phyloP scores from a whole-genome alignment of 2,113 vertebrate species.

The Crotalus tigris region DNA sequence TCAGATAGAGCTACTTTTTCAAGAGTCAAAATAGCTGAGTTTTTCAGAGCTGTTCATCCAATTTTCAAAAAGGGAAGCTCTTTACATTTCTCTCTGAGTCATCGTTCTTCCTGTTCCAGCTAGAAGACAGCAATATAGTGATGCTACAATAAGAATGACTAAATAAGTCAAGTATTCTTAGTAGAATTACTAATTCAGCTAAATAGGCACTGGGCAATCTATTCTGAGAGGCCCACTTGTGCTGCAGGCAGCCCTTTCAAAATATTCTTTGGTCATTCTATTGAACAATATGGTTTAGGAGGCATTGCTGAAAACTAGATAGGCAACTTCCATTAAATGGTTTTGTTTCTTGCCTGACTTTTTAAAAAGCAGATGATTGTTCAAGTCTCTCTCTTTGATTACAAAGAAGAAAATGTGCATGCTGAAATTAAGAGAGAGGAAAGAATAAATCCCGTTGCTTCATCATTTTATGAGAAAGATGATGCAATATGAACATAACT shows the following conservation, averaged over 20 bases:
- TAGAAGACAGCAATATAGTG: not conserved
- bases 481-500: slow-evolving; percentile 28
- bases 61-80: not conserved
- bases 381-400: slow-evolving; percentile 1
- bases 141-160: not conserved
- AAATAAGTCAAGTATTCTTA: not conserved
- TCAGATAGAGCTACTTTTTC: not conserved
- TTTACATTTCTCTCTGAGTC: not conserved
- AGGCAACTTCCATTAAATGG: slow-evolving; percentile 10
- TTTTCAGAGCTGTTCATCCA: not conserved
- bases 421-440: slow-evolving; percentile 8
- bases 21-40: not conserved
- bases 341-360: not conserved
- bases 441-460: not conserved
- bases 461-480: slow-evolving; percentile 49
- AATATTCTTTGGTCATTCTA: not conserved
- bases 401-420: slow-evolving; percentile 8
- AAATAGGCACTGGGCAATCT: not conserved
- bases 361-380: not conserved
- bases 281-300: not conserved
- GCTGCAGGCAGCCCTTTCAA: not conserved
- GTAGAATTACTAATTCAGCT: not conserved
- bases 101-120: not conserved
- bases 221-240: not conserved
- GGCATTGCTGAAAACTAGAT: not conserved